Percentiles rank a stretch among this genome's conserved stretches.
Evolutionary conservation across 2,113 vertebrate species (phyloP).

Genomic region (Tympanuchus pallidicinctus): DNA sequence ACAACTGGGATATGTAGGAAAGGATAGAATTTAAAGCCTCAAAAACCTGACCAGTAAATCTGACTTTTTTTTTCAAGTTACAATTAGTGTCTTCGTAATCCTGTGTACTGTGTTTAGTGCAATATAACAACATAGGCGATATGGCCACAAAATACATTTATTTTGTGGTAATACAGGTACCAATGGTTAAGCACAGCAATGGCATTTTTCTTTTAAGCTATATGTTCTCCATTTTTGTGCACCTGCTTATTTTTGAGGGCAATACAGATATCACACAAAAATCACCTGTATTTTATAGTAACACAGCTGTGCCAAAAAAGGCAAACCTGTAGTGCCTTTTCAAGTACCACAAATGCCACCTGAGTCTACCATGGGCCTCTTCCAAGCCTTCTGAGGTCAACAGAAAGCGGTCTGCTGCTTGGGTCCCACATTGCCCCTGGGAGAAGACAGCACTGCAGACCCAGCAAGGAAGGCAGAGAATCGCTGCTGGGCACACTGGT

Average conservation of each 20-base stretch:
- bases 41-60: conserved; percentile 15
- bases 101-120: background rate
- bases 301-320: conserved; percentile 3
- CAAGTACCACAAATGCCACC: conserved; percentile 15
- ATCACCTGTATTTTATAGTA: background rate
- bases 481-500: background rate
- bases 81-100: background rate
- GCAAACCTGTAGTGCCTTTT: background rate
- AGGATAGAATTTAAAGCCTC: conserved; percentile 46
- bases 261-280: background rate
- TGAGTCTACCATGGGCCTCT: conserved; percentile 8
- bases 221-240: background rate
- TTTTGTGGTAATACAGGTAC: background rate
- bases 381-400: background rate
- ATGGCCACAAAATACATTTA: background rate
- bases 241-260: background rate
- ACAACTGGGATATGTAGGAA: conserved; percentile 7
- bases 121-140: background rate
- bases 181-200: conserved; percentile 12
- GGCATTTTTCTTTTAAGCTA: background rate
- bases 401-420: background rate
- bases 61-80: background rate
- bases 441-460: background rate
- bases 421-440: background rate
- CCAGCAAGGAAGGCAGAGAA: background rate